Conservation (phyloP, 2,797 vertebrate genomes). For the Anabas testudineus region DNA sequence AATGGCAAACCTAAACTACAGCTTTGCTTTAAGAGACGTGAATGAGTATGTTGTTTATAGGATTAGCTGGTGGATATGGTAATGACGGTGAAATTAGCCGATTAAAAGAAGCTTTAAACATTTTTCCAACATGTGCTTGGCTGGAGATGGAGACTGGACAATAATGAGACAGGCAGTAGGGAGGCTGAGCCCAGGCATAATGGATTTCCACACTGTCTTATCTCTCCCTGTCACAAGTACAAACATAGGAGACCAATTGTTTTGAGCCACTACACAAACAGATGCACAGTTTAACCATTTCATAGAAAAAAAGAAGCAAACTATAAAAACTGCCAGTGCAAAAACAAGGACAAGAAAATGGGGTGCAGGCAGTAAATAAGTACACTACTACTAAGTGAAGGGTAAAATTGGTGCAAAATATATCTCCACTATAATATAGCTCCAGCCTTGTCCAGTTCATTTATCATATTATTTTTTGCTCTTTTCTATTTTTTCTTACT, state of each 20-base stretch:
- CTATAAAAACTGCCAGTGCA: slow-evolving; percentile 1
- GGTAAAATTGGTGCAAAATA: too few relatives aligned
- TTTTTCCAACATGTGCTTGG: slow-evolving; percentile 29
- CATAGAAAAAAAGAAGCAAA: slow-evolving; percentile 13
- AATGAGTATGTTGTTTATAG: slow-evolving; percentile 39
- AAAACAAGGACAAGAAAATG: background rate
- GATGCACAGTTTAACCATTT: slow-evolving; percentile 12
- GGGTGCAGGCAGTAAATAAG: too few relatives aligned
- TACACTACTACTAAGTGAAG: too few relatives aligned
- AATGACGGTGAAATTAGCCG: slow-evolving; percentile 41
- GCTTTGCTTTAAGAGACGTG: slow-evolving; percentile 36
- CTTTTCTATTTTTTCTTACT: too few relatives aligned
- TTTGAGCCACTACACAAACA: slow-evolving; percentile 18
- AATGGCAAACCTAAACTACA: slow-evolving; percentile 18
- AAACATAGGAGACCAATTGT: slow-evolving; percentile 26
- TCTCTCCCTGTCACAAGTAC: slow-evolving; percentile 50
- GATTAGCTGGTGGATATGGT: slow-evolving; percentile 46
- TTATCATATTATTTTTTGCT: too few relatives aligned
- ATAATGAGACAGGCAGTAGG: slow-evolving; percentile 31
- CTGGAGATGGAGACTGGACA: slow-evolving; percentile 39
- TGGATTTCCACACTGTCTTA: slow-evolving; percentile 58
- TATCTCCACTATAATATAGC: too few relatives aligned
- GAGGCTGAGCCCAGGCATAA: slow-evolving; percentile 24
- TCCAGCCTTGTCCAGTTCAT: too few relatives aligned
- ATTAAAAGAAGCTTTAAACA: slow-evolving; percentile 46